Conservation (phyloP, 1,140 invertebrate species). For the Drosophila triauraria region DNA sequence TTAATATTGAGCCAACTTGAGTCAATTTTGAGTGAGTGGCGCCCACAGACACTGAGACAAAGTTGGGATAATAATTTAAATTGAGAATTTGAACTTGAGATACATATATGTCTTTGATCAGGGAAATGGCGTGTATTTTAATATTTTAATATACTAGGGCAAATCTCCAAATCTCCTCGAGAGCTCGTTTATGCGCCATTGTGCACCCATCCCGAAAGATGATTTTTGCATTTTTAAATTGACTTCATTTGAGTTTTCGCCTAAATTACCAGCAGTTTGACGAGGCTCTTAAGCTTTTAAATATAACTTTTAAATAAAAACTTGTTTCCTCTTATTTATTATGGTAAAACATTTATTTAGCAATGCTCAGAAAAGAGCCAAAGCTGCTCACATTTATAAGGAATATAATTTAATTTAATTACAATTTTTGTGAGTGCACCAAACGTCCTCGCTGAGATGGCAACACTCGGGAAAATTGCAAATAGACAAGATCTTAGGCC, state of each 20-base stretch:
- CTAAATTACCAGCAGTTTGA: no score
- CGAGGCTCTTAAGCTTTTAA: no score
- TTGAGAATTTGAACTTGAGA: not conserved
- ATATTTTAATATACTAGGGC: not conserved
- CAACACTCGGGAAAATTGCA: constrained; percentile 49
- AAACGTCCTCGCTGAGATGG: constrained; percentile 23
- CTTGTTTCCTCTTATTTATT: not conserved
- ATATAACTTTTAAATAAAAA: not conserved
- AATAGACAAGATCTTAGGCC: constrained; percentile 51
- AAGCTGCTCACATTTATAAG: not conserved
- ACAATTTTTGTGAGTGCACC: constrained; percentile 8
- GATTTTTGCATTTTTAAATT: not conserved
- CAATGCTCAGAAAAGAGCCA: not conserved
- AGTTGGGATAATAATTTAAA: not conserved
- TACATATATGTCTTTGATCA: no score
- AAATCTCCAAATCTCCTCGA: no score
- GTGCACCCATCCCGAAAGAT: not conserved
- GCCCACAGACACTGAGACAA: not conserved
- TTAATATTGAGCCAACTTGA: constrained; percentile 58
- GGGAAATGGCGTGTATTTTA: not conserved
- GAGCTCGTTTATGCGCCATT: not conserved
- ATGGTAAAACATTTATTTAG: not conserved
- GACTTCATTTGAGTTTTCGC: no score
- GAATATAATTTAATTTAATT: no score
- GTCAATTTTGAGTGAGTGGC: constrained; percentile 57